A percentile compares a stretch with the other conserved stretches of the same genome.
Evolutionary conservation across 2,888 invertebrate species (phyloP).

Genomic region (Agonopterix heracliana): DNA sequence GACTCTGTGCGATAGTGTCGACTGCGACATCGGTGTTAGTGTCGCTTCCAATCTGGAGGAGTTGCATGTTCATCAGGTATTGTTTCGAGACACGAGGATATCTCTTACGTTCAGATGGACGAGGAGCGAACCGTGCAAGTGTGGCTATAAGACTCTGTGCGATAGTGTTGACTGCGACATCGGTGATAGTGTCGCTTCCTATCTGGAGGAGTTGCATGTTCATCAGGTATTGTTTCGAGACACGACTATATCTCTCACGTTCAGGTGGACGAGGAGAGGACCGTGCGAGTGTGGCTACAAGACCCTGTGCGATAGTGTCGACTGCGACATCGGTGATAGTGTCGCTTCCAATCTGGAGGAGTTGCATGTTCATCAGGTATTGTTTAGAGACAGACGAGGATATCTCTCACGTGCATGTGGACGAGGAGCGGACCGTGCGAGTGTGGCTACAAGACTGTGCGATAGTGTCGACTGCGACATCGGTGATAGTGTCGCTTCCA

Average conservation of each 20-base stretch:
- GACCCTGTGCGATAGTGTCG: conserved; percentile 80
- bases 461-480: conserved; percentile 69
- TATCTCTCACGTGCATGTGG: conserved; percentile 92
- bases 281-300: conserved; percentile 80
- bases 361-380: conserved; percentile 86
- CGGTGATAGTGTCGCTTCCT: conserved; percentile 72
- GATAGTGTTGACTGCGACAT: conserved; percentile 69
- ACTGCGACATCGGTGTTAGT: conserved; percentile 47
- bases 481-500: conserved; percentile 72
- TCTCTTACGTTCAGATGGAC: conserved; percentile 92
- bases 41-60: conserved; percentile 81
- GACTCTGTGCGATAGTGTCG: conserved; percentile 80
- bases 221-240: conserved; percentile 75
- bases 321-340: conserved; percentile 45
- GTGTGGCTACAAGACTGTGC: conserved; percentile 81
- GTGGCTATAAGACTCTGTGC: conserved; percentile 80
- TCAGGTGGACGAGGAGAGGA: conserved; percentile 46
- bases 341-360: conserved; percentile 81
- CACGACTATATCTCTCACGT: no score
- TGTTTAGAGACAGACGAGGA: conserved; percentile 69
- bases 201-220: conserved; percentile 85
- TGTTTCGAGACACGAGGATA: conserved; percentile 66
- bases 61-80: conserved; percentile 84
- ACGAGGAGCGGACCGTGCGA: conserved; percentile 71
- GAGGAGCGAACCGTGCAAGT: conserved; percentile 74